phyloP scores from a whole-genome alignment of 2,113 vertebrate genomes.

The Pionites leucogaster region DNA sequence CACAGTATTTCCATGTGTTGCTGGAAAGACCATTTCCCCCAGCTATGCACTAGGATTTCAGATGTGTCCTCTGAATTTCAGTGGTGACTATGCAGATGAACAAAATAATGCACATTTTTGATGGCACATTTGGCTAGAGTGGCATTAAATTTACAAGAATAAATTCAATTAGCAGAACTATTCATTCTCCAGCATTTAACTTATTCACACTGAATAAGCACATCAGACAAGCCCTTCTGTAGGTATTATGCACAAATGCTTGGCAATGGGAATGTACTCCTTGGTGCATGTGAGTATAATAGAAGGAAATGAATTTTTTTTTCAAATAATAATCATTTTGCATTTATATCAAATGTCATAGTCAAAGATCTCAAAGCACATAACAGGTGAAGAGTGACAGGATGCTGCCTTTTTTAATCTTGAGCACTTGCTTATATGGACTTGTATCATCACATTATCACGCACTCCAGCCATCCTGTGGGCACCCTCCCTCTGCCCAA shows the following conservation, averaged over 20 bases:
- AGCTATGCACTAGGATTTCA: neutral
- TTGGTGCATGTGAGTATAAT: neutral
- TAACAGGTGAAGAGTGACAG: neutral
- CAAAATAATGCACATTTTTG: slow-evolving; percentile 59
- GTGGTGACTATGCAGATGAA: slow-evolving; percentile 28
- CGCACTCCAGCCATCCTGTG: neutral
- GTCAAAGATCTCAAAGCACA: neutral
- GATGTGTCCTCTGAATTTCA: slow-evolving; percentile 23
- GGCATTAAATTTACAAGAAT: slow-evolving; percentile 52
- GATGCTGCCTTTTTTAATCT: neutral
- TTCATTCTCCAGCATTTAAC: slow-evolving; percentile 37
- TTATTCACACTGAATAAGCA: slow-evolving; percentile 65
- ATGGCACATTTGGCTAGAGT: slow-evolving; percentile 38
- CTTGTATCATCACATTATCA: neutral
- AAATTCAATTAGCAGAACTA: slow-evolving; percentile 50
- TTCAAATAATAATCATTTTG: slow-evolving; percentile 17
- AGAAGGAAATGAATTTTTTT: slow-evolving; percentile 15
- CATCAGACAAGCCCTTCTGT: slow-evolving; percentile 36
- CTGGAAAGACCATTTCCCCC: neutral
- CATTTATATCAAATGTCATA: neutral
- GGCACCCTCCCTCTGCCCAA: neutral
- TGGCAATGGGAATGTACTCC: slow-evolving; percentile 9
- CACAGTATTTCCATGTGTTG: neutral
- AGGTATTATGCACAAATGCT: neutral
- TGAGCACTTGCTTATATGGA: neutral